Evolutionary conservation across 2,113 vertebrate species (phyloP).

Genomic region (Zeus faber): DNA sequence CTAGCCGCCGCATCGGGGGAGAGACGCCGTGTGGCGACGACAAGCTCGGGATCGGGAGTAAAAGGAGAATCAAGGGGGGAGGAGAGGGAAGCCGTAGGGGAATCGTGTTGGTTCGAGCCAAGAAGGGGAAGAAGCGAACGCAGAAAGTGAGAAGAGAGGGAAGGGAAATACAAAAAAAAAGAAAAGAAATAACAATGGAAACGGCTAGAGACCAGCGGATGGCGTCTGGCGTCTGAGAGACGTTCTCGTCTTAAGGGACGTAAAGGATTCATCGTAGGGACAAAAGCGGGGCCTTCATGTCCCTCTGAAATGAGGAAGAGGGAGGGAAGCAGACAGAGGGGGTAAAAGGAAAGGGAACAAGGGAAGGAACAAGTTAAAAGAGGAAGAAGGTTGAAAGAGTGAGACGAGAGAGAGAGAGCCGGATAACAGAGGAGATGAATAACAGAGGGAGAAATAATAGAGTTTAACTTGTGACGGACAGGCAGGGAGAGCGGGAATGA

Average conservation of each 20-base stretch:
- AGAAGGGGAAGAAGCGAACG: neutral
- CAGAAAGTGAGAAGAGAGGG: neutral
- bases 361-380: too few species aligned
- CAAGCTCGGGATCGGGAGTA: conserved; percentile 24
- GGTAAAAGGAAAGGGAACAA: too few species aligned
- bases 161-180: neutral
- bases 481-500: neutral
- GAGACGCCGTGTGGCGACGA: conserved; percentile 23
- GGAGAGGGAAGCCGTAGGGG: neutral
- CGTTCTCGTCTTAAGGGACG: too few species aligned
- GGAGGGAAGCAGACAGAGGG: conserved; percentile 7
- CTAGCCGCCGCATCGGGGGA: conserved; percentile 31
- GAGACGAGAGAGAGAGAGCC: neutral
- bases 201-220: neutral
- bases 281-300: too few species aligned
- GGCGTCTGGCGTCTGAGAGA: too few species aligned
- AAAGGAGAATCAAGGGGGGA: conserved; percentile 15
- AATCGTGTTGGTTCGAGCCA: neutral
- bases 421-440: too few species aligned
- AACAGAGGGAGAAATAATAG: conserved; percentile 3
- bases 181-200: neutral
- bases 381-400: conserved; percentile 3
- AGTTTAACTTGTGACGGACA: neutral
- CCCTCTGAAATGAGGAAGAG: neutral
- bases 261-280: too few species aligned